Base-by-base conservation (phyloP, 2,888 invertebrate species). In the Villa cingulata region DNA sequence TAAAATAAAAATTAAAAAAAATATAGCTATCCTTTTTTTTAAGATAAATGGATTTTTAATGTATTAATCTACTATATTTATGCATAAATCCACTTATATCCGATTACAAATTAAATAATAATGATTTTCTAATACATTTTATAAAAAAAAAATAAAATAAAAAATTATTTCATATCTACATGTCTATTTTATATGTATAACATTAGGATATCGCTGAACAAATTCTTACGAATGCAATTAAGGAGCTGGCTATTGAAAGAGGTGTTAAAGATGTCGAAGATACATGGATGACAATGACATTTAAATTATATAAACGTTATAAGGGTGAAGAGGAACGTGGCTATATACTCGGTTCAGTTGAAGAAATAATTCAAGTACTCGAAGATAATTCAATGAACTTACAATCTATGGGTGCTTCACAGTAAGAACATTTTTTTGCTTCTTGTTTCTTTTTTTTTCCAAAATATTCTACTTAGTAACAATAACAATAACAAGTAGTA, bases 351-450 rank as follows among this genome's bases (percentile, higher is more conserved):
- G 89, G 88, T 43, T 76, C 86, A 0, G 79, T 87, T 39, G 89
- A 90, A 55, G 92, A 94, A 55, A 79, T 92, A 48, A 74, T 78
- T 51, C 81, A 83, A 61, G 77, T 81, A 37, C 66, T 94, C 4
- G 94, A 94, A 61, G 91, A 94, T 58, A 89, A 91, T 61, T 78
- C 85, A 48, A 86, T 94, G 83, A 84, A 83, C 59, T 71, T 94
- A 45, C 91, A 92, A 70, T 86, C 88, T 56, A 92, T 94, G 88
- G 83, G 83, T 1, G 85, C 85, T 0, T 88, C 88, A 3, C 85
- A 84, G 76, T 80, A 54, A 71, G 75, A 34, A 1, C n/a, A 36
- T 16, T 6, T 16, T 16, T 36, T 16, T 34, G 10, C 15, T 34
- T 34, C 4, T 34, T 34, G 10, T 34, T 34, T 15, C 27, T 27